These are phyloP conservation scores for Diploscapter pachys DNA, from an alignment of 1,140 invertebrate species.

Conservation along the genomic window DNA sequence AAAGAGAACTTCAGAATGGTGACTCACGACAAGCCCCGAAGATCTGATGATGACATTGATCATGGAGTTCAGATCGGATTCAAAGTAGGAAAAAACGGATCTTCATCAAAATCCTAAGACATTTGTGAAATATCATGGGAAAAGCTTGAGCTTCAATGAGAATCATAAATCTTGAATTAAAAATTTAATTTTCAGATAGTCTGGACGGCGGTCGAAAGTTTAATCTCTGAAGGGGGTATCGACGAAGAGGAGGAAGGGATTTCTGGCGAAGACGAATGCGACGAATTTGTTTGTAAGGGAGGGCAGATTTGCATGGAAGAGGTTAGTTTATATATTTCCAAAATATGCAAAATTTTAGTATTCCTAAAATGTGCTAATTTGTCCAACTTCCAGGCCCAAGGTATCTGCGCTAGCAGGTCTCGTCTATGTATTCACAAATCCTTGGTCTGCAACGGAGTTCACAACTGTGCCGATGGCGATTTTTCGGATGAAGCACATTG, in stretches of 20 bases:
- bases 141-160: too few relatives aligned
- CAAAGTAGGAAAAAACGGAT: not conserved
- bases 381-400: slow-evolving; percentile 13
- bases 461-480: slow-evolving; percentile 59
- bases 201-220: slow-evolving; percentile 23
- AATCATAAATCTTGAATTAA: not conserved
- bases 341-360: not conserved
- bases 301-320: slow-evolving; percentile 27
- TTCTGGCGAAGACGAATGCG: not conserved
- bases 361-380: too few relatives aligned
- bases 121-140: not conserved
- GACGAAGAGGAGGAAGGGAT: not conserved
- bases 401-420: slow-evolving; percentile 22
- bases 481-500: slow-evolving; percentile 59
- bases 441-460: slow-evolving; percentile 59
- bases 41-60: slow-evolving; percentile 17
- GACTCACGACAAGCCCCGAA: slow-evolving; percentile 13
- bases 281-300: slow-evolving; percentile 27
- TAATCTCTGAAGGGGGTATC: slow-evolving; percentile 6
- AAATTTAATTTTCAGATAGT: slow-evolving; percentile 9
- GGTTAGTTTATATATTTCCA: not conserved
- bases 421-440: slow-evolving; percentile 58
- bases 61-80: slow-evolving; percentile 8
- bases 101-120: not conserved
- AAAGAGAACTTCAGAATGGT: slow-evolving; percentile 4